These are phyloP conservation scores for Schizopygopsis malacanthus DNA, from an alignment of 2,797 vertebrate genomes.

Conservation along the genomic window DNA sequence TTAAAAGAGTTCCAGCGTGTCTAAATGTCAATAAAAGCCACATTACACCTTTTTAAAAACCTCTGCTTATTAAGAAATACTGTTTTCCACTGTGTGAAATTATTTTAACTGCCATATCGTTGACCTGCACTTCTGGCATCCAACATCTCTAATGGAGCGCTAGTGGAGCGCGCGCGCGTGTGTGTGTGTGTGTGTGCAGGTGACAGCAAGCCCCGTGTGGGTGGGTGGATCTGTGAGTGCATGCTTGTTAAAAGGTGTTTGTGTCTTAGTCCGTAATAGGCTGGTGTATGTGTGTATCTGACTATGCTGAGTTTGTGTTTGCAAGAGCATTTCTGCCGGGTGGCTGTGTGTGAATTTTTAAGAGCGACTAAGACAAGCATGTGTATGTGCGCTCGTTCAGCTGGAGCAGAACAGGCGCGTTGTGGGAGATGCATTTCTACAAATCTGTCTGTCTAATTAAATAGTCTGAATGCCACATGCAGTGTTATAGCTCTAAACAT, in stretches of 20 bases:
- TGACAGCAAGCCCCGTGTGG: slow-evolving; percentile 34
- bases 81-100: slow-evolving; percentile 17
- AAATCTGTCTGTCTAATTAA: slow-evolving; percentile 53
- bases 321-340: slow-evolving; percentile 1
- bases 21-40: slow-evolving; percentile 35
- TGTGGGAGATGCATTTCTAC: background rate
- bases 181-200: background rate
- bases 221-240: slow-evolving; percentile 43
- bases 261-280: slow-evolving; percentile 39
- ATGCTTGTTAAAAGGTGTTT: slow-evolving; percentile 48
- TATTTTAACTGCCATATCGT: slow-evolving; percentile 25
- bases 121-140: slow-evolving; percentile 27
- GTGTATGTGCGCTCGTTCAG: slow-evolving; percentile 12
- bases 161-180: background rate
- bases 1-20: slow-evolving; percentile 5
- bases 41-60: slow-evolving; percentile 16
- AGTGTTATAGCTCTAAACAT: slow-evolving; percentile 39
- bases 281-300: slow-evolving; percentile 6
- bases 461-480: slow-evolving; percentile 44
- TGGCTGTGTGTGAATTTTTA: slow-evolving; percentile 40
- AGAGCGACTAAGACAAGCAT: slow-evolving; percentile 8
- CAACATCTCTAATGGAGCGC: slow-evolving; percentile 37
- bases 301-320: slow-evolving; percentile 40
- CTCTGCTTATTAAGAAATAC: slow-evolving; percentile 19
- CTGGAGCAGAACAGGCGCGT: background rate